Conservation (phyloP, 1,140 invertebrate genomes). For the Brachionus rubens region DNA sequence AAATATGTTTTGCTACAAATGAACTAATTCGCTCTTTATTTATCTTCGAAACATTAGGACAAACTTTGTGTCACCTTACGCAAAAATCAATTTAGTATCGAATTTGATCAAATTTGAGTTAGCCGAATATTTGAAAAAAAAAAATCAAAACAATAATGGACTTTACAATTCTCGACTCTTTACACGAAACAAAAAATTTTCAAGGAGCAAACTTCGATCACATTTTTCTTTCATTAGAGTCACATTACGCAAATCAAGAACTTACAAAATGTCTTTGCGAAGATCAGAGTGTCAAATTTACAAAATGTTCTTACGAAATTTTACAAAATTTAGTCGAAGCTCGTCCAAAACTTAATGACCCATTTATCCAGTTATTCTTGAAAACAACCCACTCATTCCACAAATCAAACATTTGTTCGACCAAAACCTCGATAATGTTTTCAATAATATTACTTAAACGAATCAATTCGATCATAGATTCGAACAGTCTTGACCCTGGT, state of each 20-base stretch:
- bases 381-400: neutral
- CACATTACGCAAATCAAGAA: neutral
- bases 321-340: neutral
- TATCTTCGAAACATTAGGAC: no score
- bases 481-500: neutral
- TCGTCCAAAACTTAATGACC: neutral
- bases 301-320: neutral
- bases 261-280: neutral
- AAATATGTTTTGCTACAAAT: no score
- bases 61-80: no score
- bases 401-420: constrained; percentile 1
- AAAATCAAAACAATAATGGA: no score
- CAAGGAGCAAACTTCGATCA: neutral
- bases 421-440: constrained; percentile 1
- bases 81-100: no score
- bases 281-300: neutral
- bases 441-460: neutral
- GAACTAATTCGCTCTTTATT: no score
- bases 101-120: no score
- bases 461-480: neutral
- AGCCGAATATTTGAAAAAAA: no score
- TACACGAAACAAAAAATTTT: no score
- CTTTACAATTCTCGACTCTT: no score
- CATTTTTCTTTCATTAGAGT: neutral
- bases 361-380: neutral